Evolutionary conservation across 2,888 invertebrate genomes (phyloP).

Genomic region (Noctua fimbriata): DNA sequence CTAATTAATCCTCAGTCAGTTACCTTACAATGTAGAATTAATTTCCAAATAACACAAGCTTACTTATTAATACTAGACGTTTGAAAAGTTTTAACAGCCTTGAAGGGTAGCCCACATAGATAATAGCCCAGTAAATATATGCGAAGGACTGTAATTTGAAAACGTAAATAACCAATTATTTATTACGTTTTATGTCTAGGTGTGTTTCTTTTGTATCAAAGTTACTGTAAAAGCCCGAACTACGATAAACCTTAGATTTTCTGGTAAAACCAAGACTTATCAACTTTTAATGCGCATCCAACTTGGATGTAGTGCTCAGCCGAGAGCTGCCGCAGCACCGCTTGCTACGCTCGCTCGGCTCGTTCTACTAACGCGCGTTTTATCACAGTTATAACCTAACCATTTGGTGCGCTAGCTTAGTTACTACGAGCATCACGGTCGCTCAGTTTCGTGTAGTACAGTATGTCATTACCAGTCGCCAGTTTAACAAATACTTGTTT

Average conservation of each 20-base stretch:
- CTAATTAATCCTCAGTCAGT: not conserved
- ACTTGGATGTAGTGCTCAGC: too few species aligned
- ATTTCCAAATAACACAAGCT: constrained; percentile 11
- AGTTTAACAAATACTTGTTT: too few species aligned
- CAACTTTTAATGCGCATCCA: too few species aligned
- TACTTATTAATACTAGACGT: constrained; percentile 11
- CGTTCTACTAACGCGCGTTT: too few species aligned
- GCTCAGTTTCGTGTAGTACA: too few species aligned
- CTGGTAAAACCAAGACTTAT: not conserved
- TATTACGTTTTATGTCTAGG: not conserved
- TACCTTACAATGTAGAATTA: not conserved
- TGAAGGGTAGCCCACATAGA: not conserved
- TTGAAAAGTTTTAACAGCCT: constrained; percentile 18
- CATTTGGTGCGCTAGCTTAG: too few species aligned
- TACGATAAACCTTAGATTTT: not conserved
- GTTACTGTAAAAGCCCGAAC: not conserved
- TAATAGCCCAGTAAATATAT: constrained; percentile 20
- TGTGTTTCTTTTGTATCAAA: not conserved
- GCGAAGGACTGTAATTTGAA: not conserved
- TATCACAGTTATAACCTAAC: too few species aligned
- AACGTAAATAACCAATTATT: constrained; percentile 13
- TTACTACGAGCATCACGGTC: too few species aligned
- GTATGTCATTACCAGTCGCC: too few species aligned
- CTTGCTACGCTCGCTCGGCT: too few species aligned
- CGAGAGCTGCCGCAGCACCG: too few species aligned